phyloP scores from a whole-genome alignment of 1,140 invertebrate genomes.

The Pseudoatta argentina region DNA sequence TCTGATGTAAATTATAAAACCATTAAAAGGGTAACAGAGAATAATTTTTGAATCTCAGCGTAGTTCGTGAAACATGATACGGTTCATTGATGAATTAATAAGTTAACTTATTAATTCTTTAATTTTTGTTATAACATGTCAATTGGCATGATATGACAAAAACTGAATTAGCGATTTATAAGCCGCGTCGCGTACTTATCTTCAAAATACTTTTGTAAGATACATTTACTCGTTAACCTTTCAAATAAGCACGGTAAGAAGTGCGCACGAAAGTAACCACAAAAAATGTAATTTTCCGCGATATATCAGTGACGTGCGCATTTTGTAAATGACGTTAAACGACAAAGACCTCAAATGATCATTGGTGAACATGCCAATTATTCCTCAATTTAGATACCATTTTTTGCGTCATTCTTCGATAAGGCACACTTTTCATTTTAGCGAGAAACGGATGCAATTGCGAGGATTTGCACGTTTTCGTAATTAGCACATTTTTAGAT shows the following conservation, averaged over 20 bases:
- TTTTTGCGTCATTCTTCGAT: background rate
- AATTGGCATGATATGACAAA: background rate
- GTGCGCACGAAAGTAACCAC: background rate
- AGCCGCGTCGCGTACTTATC: background rate
- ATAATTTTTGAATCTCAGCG: constrained; percentile 6
- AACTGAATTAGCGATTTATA: background rate
- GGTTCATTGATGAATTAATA: background rate
- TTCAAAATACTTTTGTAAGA: background rate
- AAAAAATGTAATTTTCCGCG: background rate
- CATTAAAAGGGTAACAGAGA: background rate
- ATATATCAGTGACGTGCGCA: background rate
- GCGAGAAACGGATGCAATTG: background rate
- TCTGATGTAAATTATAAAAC: background rate
- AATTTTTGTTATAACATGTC: too few relatives aligned
- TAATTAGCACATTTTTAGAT: background rate
- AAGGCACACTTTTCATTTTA: background rate
- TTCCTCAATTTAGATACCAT: background rate
- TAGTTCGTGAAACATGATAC: background rate
- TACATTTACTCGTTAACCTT: background rate
- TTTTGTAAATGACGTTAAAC: constrained; percentile 8
- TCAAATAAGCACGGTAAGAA: background rate
- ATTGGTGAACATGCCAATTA: background rate
- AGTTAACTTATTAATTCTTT: too few relatives aligned
- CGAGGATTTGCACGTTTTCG: background rate
- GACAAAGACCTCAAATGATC: background rate